Evolutionary conservation across 2,888 invertebrate genomes (phyloP).

Genomic region (Drosophila greeni): DNA sequence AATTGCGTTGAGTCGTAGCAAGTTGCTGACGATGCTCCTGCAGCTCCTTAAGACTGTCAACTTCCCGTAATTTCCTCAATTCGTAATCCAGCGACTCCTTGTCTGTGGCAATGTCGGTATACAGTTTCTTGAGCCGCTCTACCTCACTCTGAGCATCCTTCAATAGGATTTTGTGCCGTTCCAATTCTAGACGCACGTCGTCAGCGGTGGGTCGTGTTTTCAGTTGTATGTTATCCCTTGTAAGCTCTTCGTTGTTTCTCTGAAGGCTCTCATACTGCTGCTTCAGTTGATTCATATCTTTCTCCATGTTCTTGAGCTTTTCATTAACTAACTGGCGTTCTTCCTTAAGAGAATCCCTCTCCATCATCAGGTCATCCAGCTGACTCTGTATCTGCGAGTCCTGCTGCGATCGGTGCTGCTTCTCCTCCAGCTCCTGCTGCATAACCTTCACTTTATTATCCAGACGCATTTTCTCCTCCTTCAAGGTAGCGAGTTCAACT

Average conservation of each 20-base stretch:
- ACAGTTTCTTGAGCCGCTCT: constrained; percentile 81
- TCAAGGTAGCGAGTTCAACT: constrained; percentile 73
- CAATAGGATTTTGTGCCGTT: constrained; percentile 80
- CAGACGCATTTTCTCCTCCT: constrained; percentile 75
- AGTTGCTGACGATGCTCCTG: constrained; percentile 81
- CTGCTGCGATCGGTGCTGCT: constrained; percentile 40
- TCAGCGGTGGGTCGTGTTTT: constrained; percentile 55
- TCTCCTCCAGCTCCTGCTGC: constrained; percentile 76
- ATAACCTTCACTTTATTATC: constrained; percentile 72
- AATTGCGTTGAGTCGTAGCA: constrained; percentile 80
- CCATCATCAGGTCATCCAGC: constrained; percentile 76
- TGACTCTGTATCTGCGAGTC: constrained; percentile 50
- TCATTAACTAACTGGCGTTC: constrained; percentile 77
- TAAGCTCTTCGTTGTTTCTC: constrained; percentile 63
- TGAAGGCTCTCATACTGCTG: constrained; percentile 72
- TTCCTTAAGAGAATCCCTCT: constrained; percentile 73
- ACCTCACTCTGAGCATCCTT: constrained; percentile 81
- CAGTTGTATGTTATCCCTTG: constrained; percentile 66
- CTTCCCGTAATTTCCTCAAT: constrained; percentile 81
- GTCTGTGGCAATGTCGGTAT: constrained; percentile 81
- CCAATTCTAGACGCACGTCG: constrained; percentile 78
- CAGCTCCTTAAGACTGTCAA: constrained; percentile 80
- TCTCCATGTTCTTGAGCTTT: constrained; percentile 80
- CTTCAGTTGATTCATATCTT: constrained; percentile 79
- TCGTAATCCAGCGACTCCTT: constrained; percentile 82